Conservation (phyloP, 2,113 vertebrate genomes). For the Heloderma charlesbogerti region DNA sequence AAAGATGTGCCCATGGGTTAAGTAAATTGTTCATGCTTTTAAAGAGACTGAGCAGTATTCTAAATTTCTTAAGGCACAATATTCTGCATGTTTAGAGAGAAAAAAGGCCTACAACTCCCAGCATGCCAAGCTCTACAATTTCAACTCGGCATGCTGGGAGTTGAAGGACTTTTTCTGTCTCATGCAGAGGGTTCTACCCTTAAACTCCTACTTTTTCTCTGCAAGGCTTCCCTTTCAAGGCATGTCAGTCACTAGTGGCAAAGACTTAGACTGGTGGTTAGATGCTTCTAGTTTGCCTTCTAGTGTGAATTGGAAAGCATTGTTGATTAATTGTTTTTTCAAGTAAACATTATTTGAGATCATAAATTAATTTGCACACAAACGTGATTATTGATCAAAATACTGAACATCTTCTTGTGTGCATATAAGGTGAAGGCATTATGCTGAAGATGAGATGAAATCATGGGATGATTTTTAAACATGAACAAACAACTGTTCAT, state of each 20-base stretch:
- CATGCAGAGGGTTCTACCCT: no score
- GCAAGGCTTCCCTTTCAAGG: not conserved
- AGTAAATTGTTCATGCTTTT: not conserved
- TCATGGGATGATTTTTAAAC: not conserved
- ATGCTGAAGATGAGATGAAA: no score
- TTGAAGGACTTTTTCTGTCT: no score
- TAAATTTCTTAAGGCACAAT: no score
- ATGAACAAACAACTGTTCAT: not conserved
- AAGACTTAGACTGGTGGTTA: not conserved
- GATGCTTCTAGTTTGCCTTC: not conserved
- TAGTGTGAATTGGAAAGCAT: not conserved
- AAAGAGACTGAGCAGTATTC: not conserved
- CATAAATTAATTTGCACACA: not conserved
- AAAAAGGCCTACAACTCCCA: no score
- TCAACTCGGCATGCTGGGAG: no score
- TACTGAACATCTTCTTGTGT: not conserved
- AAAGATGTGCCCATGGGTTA: not conserved
- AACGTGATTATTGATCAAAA: not conserved
- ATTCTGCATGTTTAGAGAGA: no score
- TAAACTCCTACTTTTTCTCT: not conserved
- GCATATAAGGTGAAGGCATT: not conserved
- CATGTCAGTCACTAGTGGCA: not conserved
- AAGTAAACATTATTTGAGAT: not conserved
- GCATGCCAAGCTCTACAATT: no score
- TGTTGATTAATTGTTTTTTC: not conserved